Conservation (phyloP, 2,113 vertebrate genomes). For the Passer domesticus region DNA sequence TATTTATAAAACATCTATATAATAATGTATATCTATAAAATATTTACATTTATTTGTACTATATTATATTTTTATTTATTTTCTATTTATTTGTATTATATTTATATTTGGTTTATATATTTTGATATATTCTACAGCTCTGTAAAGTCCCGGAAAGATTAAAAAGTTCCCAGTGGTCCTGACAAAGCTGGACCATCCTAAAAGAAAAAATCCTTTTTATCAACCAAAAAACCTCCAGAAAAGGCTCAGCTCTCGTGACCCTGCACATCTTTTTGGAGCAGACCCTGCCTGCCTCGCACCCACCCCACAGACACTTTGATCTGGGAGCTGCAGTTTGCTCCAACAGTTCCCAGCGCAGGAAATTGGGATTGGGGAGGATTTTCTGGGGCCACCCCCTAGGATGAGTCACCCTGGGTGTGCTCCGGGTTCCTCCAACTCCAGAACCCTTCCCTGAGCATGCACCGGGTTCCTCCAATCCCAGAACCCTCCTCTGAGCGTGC, state of each 20-base stretch:
- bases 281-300: neutral
- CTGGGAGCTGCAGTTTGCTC: too few relatives aligned
- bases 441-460: fast-evolving
- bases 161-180: neutral
- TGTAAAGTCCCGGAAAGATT: neutral
- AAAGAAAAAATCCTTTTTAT: neutral
- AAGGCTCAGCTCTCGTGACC: neutral
- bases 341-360: neutral
- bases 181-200: neutral
- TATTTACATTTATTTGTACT: too few relatives aligned
- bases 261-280: neutral
- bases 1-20: neutral
- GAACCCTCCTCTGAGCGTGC: too few relatives aligned
- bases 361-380: neutral
- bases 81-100: too few relatives aligned
- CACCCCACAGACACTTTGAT: too few relatives aligned
- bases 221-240: neutral
- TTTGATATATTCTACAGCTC: neutral
- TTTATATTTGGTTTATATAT: neutral
- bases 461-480: too few relatives aligned
- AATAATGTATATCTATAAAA: too few relatives aligned
- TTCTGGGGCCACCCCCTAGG: neutral
- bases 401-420: neutral
- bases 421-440: too few relatives aligned
- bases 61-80: neutral